phyloP scores from a whole-genome alignment of 92 coral and sea anemone species.

The Diadumene lineata region DNA sequence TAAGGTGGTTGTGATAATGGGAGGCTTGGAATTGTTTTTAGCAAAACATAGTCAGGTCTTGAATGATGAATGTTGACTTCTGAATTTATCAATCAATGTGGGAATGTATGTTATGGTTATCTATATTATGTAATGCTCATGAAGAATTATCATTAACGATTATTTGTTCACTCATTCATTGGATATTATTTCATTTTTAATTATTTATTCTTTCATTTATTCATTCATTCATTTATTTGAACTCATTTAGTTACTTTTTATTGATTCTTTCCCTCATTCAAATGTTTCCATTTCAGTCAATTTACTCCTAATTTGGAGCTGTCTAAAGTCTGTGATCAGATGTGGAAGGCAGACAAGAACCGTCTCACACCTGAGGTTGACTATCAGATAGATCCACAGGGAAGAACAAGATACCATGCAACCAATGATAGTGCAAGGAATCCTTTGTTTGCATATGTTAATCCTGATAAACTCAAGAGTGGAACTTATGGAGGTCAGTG shows the following conservation, averaged over 20 bases:
- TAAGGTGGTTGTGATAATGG: too few relatives aligned
- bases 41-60: too few relatives aligned
- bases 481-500: slow-evolving; percentile 84
- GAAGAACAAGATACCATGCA: slow-evolving; percentile 74
- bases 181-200: not conserved
- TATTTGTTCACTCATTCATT: too few relatives aligned
- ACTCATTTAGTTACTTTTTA: too few relatives aligned
- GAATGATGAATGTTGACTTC: too few relatives aligned
- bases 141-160: too few relatives aligned
- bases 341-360: slow-evolving; percentile 93
- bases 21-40: too few relatives aligned
- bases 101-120: too few relatives aligned
- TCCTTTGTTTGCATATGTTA: slow-evolving; percentile 82
- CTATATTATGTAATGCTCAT: too few relatives aligned
- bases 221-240: not conserved
- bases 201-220: too few relatives aligned
- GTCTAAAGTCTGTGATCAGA: slow-evolving; percentile 68
- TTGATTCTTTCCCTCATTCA: not conserved
- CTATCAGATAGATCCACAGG: slow-evolving; percentile 93
- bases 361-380: slow-evolving; percentile 78
- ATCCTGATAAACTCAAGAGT: slow-evolving; percentile 55
- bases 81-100: too few relatives aligned
- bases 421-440: slow-evolving; percentile 68
- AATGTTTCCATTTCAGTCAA: slow-evolving; percentile 3
- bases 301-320: slow-evolving; percentile 80